Base-by-base conservation (phyloP, 2,888 invertebrate species). In the Lottia scabra region DNA sequence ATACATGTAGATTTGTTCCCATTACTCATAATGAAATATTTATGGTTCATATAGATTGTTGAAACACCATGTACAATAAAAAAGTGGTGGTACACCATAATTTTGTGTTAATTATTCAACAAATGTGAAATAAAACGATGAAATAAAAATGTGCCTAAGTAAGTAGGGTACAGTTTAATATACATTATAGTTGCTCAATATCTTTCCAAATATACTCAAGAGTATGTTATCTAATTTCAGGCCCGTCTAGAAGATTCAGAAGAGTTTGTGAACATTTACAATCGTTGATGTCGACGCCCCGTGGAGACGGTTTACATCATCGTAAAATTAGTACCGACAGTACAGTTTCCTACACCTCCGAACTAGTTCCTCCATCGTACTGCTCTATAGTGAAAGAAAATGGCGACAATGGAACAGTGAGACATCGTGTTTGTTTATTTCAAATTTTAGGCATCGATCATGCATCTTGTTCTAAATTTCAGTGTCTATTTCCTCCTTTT, bases 191-290 rank as follows among this genome's bases (percentile, higher is more conserved):
- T n/a, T n/a, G n/a, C n/a, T n/a, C n/a, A n/a, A n/a, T n/a, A n/a
- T n/a, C n/a, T n/a, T n/a, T n/a, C n/a, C n/a, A n/a, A n/a, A n/a
- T n/a, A n/a, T n/a, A n/a, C n/a, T n/a, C n/a, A n/a, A n/a, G n/a
- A n/a, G n/a, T n/a, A 23, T 19, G 19, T 30, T 63, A 19, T 12
- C 15, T 19, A n/a, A 12, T 84, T 86, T 27, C 89, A 96, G 97
- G 98, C 75, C 98, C 98, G 89, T 96, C 97, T 83, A 93, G 98
- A 71, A 93, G 98, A 76, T 98, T 98, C 91, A 93, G 97, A 71
- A 93, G 98, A 84, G 96, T 98, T 80, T 98, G 98, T 91, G 98
- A 98, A 89, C 96, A 98, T 90, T 96, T 98, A 80, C 98, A 98
- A 79, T 83, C 87, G 27, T 77, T 88, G 71, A 85, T 89, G 81